phyloP scores from a whole-genome alignment of 1,140 invertebrate species.

The Macrocentrus cingulum region DNA sequence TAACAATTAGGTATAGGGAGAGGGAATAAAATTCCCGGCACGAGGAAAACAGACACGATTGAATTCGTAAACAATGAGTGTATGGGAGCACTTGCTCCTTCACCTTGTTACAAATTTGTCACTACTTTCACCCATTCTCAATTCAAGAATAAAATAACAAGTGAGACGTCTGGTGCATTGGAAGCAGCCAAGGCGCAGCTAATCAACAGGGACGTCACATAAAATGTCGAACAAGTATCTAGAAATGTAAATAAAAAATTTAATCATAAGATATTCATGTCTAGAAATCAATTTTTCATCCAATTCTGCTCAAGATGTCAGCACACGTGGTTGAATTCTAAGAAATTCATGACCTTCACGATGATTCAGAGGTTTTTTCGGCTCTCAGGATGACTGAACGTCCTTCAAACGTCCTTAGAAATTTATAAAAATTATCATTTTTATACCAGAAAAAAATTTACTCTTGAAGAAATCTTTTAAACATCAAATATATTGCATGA shows the following conservation, averaged over 20 bases:
- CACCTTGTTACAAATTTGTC: conserved; percentile 24
- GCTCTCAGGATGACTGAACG: conserved; percentile 26
- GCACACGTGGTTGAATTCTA: not conserved
- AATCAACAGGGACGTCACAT: not conserved
- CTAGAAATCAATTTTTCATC: not conserved
- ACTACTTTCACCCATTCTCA: conserved; percentile 11
- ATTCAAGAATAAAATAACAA: conserved; percentile 3
- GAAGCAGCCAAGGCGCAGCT: not conserved
- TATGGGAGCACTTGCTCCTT: conserved; percentile 19
- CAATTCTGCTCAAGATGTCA: too few relatives aligned
- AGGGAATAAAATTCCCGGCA: conserved; percentile 10
- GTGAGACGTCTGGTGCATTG: not conserved
- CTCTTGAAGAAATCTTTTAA: too few relatives aligned
- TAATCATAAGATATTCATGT: not conserved
- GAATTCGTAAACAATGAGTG: conserved; percentile 5
- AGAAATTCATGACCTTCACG: conserved; percentile 6
- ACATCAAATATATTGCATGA: too few relatives aligned
- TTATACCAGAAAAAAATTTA: too few relatives aligned
- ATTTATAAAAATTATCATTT: too few relatives aligned
- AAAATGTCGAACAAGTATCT: not conserved
- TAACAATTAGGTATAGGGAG: not conserved
- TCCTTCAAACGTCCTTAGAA: too few relatives aligned
- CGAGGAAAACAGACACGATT: not conserved
- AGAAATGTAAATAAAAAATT: not conserved
- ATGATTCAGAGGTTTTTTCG: conserved; percentile 14